A percentile compares a stretch with the other conserved stretches of the same genome.
These are phyloP conservation scores for Cephonodes hylas DNA, from an alignment of 2,888 invertebrate genomes.

Conservation along the genomic window DNA sequence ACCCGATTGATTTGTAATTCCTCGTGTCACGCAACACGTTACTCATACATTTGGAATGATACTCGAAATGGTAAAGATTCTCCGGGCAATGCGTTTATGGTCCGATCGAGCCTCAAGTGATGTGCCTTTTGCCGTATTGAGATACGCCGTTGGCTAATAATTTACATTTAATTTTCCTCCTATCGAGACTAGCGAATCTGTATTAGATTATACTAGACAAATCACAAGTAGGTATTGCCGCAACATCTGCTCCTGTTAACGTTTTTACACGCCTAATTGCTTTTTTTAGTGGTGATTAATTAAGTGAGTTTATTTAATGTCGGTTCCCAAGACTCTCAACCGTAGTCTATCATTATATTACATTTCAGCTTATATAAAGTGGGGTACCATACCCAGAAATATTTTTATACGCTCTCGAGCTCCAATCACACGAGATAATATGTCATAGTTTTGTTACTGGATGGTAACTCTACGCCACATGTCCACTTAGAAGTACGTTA, in stretches of 20 bases:
- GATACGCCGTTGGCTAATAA: neutral
- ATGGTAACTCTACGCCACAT: conserved; percentile 67
- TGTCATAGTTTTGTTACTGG: conserved; percentile 53
- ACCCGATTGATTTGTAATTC: conserved; percentile 1
- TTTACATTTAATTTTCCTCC: neutral
- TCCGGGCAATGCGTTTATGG: neutral
- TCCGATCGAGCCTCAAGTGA: neutral
- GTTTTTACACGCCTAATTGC: neutral
- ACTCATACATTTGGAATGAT: neutral
- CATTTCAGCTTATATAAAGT: neutral
- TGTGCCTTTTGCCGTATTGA: neutral
- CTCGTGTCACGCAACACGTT: neutral
- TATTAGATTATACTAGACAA: neutral
- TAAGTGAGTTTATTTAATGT: neutral
- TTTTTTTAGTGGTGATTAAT: conserved; percentile 3
- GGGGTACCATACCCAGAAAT: conserved; percentile 8
- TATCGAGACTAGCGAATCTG: neutral
- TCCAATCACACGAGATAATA: conserved; percentile 69
- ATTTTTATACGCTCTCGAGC: conserved; percentile 43
- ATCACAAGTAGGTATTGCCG: neutral
- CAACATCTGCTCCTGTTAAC: neutral
- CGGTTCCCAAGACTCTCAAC: conserved; percentile 42
- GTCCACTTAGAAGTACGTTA: conserved; percentile 45
- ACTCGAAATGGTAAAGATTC: neutral
- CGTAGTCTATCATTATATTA: neutral